Evolutionary conservation across 2,113 vertebrate species (phyloP).

Genomic region (Phrynosoma platyrhinos): DNA sequence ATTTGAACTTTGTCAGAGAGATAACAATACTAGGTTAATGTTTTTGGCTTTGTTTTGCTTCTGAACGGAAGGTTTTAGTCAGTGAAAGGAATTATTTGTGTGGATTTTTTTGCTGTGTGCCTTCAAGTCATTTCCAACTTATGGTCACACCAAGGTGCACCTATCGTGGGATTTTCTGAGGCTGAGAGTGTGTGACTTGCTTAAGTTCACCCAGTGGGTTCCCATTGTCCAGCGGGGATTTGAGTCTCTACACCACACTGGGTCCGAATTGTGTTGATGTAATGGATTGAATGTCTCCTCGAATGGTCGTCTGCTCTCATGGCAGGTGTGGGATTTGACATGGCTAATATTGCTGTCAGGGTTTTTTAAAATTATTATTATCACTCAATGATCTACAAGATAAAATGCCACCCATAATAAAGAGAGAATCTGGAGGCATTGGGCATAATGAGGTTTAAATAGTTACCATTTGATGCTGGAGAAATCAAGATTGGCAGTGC

Average conservation of each 20-base stretch:
- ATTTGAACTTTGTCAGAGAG: conserved; percentile 58
- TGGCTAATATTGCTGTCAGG: conserved; percentile 40
- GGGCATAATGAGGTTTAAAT: neutral
- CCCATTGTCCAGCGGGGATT: no score
- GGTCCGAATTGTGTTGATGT: conserved; percentile 59
- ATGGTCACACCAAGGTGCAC: no score
- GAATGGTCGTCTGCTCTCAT: conserved; percentile 37
- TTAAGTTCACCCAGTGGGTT: no score
- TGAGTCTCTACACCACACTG: no score
- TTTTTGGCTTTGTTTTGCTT: conserved; percentile 50
- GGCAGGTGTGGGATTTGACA: conserved; percentile 35
- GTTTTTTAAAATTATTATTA: neutral
- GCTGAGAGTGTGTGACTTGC: no score
- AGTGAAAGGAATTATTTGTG: conserved; percentile 44
- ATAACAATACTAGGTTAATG: conserved; percentile 62
- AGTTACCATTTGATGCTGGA: neutral
- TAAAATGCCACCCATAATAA: conserved; percentile 19
- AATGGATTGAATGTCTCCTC: conserved; percentile 63
- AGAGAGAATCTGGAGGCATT: neutral
- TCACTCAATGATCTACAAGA: conserved; percentile 48
- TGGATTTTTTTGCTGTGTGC: no score
- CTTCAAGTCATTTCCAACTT: no score
- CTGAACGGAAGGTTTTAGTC: conserved; percentile 38
- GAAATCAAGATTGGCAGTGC: accelerated
- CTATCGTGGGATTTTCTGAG: no score